Conservation (phyloP, 2,888 invertebrate genomes). For the Euplagia quadripunctaria region DNA sequence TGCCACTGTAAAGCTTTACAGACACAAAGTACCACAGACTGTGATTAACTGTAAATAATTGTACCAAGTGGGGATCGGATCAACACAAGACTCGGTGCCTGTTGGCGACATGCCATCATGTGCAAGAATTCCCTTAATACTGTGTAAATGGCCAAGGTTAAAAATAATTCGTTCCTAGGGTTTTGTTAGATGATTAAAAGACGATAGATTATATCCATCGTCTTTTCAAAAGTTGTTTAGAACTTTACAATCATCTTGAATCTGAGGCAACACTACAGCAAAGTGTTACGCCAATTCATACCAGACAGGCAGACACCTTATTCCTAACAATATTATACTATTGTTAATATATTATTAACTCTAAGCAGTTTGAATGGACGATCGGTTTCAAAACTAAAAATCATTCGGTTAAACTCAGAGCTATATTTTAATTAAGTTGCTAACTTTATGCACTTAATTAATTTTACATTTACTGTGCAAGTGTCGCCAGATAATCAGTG, state of each 20-base stretch:
- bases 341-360: background rate
- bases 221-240: background rate
- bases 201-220: too few species aligned
- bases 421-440: background rate
- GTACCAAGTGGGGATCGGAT: too few species aligned
- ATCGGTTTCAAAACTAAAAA: background rate
- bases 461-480: background rate
- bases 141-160: background rate
- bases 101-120: too few species aligned
- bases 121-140: too few species aligned
- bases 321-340: background rate
- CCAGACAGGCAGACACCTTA: too few species aligned
- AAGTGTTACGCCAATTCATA: background rate
- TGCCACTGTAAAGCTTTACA: too few species aligned
- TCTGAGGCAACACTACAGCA: background rate
- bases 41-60: too few species aligned
- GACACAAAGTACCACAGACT: too few species aligned
- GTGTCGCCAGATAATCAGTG: conserved; percentile 5
- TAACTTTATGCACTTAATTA: background rate
- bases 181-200: background rate
- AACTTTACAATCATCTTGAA: background rate
- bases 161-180: background rate
- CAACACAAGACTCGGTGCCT: too few species aligned
- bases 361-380: background rate
- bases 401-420: background rate